Percentiles rank a stretch among this genome's conserved stretches.
phyloP scores from a whole-genome alignment of 2,797 vertebrate species.

The Meriones psammophilus region DNA sequence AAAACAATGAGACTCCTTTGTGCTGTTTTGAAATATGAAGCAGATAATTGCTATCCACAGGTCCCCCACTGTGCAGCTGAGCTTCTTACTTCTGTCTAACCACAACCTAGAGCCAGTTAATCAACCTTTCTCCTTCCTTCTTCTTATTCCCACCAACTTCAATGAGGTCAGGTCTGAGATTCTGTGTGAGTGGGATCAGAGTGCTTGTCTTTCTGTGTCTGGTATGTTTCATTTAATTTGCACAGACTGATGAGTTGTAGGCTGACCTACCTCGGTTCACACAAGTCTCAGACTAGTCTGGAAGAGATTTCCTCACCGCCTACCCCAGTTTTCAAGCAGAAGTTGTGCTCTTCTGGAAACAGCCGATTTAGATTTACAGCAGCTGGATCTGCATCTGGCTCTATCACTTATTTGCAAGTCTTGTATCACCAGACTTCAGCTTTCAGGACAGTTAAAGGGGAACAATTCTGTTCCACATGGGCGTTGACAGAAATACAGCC shows the following conservation, averaged over 20 bases:
- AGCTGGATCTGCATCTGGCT: background rate
- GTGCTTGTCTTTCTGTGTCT: background rate
- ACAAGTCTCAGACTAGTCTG: background rate
- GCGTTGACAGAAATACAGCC: background rate
- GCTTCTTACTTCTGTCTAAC: background rate
- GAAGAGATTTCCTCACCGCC: background rate
- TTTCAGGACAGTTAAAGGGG: constrained; percentile 28
- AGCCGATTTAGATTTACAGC: background rate
- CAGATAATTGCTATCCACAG: background rate
- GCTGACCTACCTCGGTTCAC: background rate
- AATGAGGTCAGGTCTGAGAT: background rate
- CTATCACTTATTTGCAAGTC: constrained; percentile 24
- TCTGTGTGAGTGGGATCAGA: background rate
- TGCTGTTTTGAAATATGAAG: background rate
- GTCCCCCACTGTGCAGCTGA: no score
- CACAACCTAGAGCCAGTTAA: no score
- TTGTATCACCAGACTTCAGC: background rate
- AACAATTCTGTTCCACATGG: background rate
- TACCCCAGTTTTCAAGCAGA: background rate
- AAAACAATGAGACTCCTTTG: background rate
- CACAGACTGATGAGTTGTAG: background rate
- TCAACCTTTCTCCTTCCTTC: background rate
- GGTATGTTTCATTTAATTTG: background rate
- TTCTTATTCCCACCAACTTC: background rate
- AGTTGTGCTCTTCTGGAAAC: background rate